Evolutionary conservation across 2,888 invertebrate genomes (phyloP).

Genomic region (Mythimna vitellina): DNA sequence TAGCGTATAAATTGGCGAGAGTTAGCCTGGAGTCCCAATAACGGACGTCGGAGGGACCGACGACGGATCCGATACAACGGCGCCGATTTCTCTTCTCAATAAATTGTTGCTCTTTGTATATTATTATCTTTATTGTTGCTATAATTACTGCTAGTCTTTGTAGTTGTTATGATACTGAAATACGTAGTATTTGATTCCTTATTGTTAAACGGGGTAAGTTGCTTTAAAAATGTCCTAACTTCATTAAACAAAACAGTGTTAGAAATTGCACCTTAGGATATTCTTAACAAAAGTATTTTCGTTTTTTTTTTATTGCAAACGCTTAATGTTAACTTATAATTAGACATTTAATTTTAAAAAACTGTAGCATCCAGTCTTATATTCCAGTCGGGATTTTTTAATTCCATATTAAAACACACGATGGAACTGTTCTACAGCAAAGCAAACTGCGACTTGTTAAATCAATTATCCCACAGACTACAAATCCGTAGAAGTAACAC

Average conservation of each 20-base stretch:
- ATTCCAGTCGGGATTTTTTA: slow-evolving; percentile 62
- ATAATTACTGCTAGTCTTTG: slow-evolving; percentile 43
- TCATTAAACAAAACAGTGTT: too few relatives aligned
- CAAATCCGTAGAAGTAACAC: slow-evolving; percentile 57
- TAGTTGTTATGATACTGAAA: slow-evolving; percentile 24
- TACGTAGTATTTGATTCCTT: background rate
- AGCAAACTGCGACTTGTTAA: slow-evolving; percentile 79
- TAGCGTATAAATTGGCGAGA: slow-evolving; percentile 61
- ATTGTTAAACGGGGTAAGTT: background rate
- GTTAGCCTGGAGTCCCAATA: slow-evolving; percentile 79
- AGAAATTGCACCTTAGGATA: background rate
- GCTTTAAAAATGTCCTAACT: background rate
- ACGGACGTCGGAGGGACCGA: slow-evolving; percentile 79
- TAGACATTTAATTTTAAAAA: slow-evolving; percentile 18
- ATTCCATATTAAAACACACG: slow-evolving; percentile 73
- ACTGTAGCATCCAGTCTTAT: slow-evolving; percentile 9
- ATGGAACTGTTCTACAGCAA: slow-evolving; percentile 73
- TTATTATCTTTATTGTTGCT: slow-evolving; percentile 42
- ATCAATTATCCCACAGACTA: slow-evolving; percentile 73
- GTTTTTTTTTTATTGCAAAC: background rate
- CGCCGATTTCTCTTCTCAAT: slow-evolving; percentile 79
- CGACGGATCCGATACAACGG: slow-evolving; percentile 74
- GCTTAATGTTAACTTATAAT: slow-evolving; percentile 6
- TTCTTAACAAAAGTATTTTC: background rate
- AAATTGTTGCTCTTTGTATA: slow-evolving; percentile 74